Conservation (phyloP, 2,797 vertebrate genomes). For the Aldrovandia affinis region DNA sequence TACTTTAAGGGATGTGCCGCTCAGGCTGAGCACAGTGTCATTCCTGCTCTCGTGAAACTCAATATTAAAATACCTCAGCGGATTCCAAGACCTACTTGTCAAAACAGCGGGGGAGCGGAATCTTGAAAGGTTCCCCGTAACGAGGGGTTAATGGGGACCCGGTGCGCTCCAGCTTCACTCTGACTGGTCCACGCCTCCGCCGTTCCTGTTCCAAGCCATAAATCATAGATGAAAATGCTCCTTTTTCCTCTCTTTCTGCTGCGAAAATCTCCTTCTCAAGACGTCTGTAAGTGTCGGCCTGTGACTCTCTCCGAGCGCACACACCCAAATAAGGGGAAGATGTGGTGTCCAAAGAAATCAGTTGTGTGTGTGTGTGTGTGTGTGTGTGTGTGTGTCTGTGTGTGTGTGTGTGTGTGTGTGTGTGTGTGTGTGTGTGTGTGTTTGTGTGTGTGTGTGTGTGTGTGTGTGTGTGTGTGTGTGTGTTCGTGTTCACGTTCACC, state of each 20-base stretch:
- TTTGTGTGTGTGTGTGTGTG: too few species aligned
- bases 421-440: too few species aligned
- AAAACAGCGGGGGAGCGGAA: slow-evolving; percentile 44
- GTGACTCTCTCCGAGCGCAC: slow-evolving; percentile 65
- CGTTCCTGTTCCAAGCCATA: slow-evolving; percentile 49
- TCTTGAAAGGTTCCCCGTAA: slow-evolving; percentile 58
- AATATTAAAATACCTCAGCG: slow-evolving; percentile 63
- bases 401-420: too few species aligned
- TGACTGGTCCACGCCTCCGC: slow-evolving; percentile 40
- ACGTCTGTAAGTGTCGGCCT: slow-evolving; percentile 56
- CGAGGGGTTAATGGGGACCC: slow-evolving; percentile 50
- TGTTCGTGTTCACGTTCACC: too few species aligned
- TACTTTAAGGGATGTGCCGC: slow-evolving; percentile 48
- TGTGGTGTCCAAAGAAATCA: slow-evolving; percentile 71
- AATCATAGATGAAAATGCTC: slow-evolving; percentile 50
- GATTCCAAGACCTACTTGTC: slow-evolving; percentile 54
- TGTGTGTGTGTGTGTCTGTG: too few species aligned
- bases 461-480: too few species aligned
- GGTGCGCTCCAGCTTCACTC: slow-evolving; percentile 48
- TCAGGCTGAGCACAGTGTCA: slow-evolving; percentile 42
- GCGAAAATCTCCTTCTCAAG: slow-evolving; percentile 50
- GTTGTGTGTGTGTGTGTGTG: too few species aligned
- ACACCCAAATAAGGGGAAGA: slow-evolving; percentile 69
- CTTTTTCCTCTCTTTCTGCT: slow-evolving; percentile 49
- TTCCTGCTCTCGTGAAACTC: slow-evolving; percentile 54